Evolutionary conservation across 1,140 invertebrate genomes (phyloP).

Genomic region (Zaprionus tsacasi): DNA sequence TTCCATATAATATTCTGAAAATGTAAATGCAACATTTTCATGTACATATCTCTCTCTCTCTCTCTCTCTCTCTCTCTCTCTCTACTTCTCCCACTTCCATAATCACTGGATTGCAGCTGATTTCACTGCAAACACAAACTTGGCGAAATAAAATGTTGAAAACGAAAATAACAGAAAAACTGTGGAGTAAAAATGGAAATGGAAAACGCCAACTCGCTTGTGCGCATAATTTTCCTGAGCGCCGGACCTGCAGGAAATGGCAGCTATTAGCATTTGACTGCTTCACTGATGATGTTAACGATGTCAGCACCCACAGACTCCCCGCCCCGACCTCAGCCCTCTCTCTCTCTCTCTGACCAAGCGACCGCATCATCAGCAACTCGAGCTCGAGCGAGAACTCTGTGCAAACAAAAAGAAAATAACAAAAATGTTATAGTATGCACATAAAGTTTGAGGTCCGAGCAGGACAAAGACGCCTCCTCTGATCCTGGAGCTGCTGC

Average conservation of each 20-base stretch:
- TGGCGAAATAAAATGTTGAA: conserved; percentile 34
- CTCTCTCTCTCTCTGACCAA: background rate
- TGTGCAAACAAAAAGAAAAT: conserved; percentile 8
- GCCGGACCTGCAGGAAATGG: conserved; percentile 78
- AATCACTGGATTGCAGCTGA: conserved; percentile 55
- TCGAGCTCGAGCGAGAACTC: conserved; percentile 4
- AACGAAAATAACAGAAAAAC: conserved; percentile 37
- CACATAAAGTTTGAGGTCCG: conserved; percentile 71
- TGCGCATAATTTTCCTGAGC: conserved; percentile 80
- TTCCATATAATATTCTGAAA: conserved; percentile 48
- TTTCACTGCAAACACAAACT: conserved; percentile 31
- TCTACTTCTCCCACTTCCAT: conserved; percentile 40
- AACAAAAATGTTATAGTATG: conserved; percentile 59
- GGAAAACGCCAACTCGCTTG: conserved; percentile 67
- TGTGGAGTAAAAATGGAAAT: background rate
- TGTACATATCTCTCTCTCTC: conserved; percentile 41
- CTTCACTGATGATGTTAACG: conserved; percentile 81
- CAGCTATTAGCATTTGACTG: conserved; percentile 81
- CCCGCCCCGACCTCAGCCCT: background rate
- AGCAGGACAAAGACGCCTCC: conserved; percentile 56
- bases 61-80: no score
- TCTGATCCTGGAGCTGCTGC: conserved; percentile 11
- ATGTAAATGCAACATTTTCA: conserved; percentile 76
- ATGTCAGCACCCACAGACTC: conserved; percentile 47
- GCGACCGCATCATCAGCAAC: conserved; percentile 2